Evolutionary conservation across 2,888 invertebrate species (phyloP).

Genomic region (Seira musarum): DNA sequence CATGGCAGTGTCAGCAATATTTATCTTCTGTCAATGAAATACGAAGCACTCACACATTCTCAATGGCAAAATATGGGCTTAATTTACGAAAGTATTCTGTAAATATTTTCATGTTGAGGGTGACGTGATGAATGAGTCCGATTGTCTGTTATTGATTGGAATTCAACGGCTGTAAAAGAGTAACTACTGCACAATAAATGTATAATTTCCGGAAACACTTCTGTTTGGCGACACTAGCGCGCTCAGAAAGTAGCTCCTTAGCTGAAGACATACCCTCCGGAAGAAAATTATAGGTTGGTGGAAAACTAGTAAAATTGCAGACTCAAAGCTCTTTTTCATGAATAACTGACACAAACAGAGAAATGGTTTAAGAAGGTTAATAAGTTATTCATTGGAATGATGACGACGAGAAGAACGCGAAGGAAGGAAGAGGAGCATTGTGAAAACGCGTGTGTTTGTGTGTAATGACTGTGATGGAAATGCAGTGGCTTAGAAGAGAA

Average conservation of each 20-base stretch:
- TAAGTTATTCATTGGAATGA: conserved; percentile 42
- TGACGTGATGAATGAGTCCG: too few relatives aligned
- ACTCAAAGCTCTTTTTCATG: not conserved
- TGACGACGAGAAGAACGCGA: not conserved
- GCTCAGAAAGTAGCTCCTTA: not conserved
- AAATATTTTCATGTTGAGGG: too few relatives aligned
- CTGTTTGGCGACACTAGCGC: not conserved
- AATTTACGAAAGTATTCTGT: too few relatives aligned
- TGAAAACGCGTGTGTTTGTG: conserved; percentile 16
- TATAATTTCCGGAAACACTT: conserved; percentile 4
- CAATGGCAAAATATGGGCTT: too few relatives aligned
- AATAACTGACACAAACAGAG: not conserved
- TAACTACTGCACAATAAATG: not conserved
- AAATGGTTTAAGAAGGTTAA: conserved; percentile 14
- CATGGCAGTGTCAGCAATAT: too few relatives aligned
- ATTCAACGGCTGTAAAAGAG: not conserved
- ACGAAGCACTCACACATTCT: too few relatives aligned
- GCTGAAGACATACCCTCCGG: not conserved
- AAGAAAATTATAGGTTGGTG: not conserved
- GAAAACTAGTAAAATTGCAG: not conserved
- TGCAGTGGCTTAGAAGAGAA: conserved; percentile 1
- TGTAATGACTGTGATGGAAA: conserved; percentile 9
- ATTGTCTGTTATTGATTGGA: too few relatives aligned
- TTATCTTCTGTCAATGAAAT: too few relatives aligned
- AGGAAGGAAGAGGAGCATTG: not conserved